phyloP scores from a whole-genome alignment of 2,888 invertebrate genomes.

The Mamestra brassicae region DNA sequence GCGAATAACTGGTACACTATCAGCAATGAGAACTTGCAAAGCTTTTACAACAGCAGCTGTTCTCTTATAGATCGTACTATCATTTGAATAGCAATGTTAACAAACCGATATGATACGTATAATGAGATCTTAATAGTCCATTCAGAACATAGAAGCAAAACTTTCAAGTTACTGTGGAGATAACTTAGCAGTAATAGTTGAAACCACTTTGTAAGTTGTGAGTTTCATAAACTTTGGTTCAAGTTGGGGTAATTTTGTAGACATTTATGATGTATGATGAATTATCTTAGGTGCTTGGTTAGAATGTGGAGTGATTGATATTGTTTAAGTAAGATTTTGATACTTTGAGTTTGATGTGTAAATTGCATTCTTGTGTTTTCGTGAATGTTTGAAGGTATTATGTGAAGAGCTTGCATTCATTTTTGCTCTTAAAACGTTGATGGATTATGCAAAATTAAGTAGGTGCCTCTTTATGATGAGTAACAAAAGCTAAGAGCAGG shows the following conservation, averaged over 20 bases:
- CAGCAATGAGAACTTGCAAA: not conserved
- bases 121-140: constrained; percentile 48
- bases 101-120: constrained; percentile 36
- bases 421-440: not conserved
- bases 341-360: constrained; percentile 13
- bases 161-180: constrained; percentile 46
- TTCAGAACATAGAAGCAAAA: constrained; percentile 44
- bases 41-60: not conserved
- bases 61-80: not conserved
- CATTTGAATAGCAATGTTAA: constrained; percentile 36
- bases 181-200: constrained; percentile 55
- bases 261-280: constrained; percentile 56
- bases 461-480: not conserved
- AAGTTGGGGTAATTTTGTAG: constrained; percentile 58
- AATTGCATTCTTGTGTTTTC: constrained; percentile 53
- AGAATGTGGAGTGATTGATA: constrained; percentile 52
- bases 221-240: constrained; percentile 50
- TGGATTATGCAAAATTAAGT: not conserved
- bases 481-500: not conserved
- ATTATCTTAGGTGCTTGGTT: constrained; percentile 38
- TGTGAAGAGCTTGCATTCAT: not conserved
- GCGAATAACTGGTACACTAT: not conserved
- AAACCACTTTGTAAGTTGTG: constrained; percentile 55
- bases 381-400: not conserved
- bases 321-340: constrained; percentile 40